Evolutionary conservation across 2,797 vertebrate species (phyloP).

Genomic region (Sebastes vulpes): DNA sequence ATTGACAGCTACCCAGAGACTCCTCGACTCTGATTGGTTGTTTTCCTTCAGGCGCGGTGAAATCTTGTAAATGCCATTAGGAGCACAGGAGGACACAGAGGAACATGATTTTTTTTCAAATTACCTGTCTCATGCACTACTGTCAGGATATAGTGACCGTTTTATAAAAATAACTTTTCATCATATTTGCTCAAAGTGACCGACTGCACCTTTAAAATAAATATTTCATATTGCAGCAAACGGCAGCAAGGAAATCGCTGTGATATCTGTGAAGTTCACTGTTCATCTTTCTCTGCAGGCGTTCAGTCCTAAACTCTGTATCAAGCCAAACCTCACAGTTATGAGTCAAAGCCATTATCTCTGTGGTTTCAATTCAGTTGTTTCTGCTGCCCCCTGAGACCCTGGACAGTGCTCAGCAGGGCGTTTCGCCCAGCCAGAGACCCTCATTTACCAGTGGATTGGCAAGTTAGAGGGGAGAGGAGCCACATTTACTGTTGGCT

Average conservation of each 20-base stretch:
- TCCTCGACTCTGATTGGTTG: too few relatives aligned
- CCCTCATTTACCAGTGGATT: conserved; percentile 68
- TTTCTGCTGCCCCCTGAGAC: conserved; percentile 64
- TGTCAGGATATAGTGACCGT: not conserved
- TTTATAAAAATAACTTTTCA: not conserved
- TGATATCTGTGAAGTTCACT: conserved; percentile 11
- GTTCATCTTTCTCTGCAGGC: conserved; percentile 7
- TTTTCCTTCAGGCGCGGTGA: too few relatives aligned
- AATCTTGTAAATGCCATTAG: too few relatives aligned
- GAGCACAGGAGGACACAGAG: not conserved
- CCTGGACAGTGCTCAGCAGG: conserved; percentile 46
- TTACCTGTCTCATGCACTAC: not conserved
- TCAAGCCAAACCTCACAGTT: conserved; percentile 26
- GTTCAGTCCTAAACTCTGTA: not conserved
- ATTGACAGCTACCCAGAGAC: too few relatives aligned
- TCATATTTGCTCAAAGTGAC: not conserved
- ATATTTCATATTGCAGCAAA: not conserved
- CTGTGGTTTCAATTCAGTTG: conserved; percentile 62
- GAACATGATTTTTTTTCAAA: not conserved
- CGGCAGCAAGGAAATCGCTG: not conserved
- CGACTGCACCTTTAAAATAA: not conserved
- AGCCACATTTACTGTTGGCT: conserved; percentile 46
- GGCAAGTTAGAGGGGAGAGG: conserved; percentile 45
- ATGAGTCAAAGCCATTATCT: conserved; percentile 61
- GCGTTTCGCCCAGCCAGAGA: conserved; percentile 43